Evolutionary conservation across 2,888 invertebrate genomes (phyloP), one percentile per base, ranked within the genome.

Genomic region (Notodonta dromedarius): DNA sequence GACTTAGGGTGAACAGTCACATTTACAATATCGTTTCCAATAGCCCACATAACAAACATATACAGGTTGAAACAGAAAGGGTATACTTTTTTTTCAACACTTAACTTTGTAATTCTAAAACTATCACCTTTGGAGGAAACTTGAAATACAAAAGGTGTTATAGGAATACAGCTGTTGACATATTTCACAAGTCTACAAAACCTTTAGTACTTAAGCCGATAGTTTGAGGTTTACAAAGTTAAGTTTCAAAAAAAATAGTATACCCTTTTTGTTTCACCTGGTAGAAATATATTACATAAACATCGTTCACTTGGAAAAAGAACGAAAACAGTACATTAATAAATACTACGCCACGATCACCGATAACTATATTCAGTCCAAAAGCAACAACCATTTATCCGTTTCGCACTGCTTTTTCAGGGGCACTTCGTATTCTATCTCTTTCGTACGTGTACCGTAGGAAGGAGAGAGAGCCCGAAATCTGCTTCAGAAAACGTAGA

Each of bases 261-360:
- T n/a, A n/a, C n/a, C n/a, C n/a, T n/a, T n/a, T n/a, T n/a, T n/a
- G n/a, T n/a, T n/a, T n/a, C n/a, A n/a, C n/a, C n/a, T n/a, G n/a
- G n/a, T n/a, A n/a, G 13, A 46, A 46, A 46, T 46, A 46, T n/a
- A n/a, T 46, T 46, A n/a, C n/a, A 46, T 46, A 46, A 42, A 42
- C 11, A 11, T 42, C 42, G 12, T 42, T 2, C 4, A 12, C 9
- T 42, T 12, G 42, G 11, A 42, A 42, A 9, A 11, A 42, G 9
- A 46, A 46, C 46, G 46, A n/a, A 5, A n/a, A n/a, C 13, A 46
- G 4, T 11, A 0, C 5, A n/a, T 6, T 11, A 5, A 13, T 46
- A 11, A 4, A n/a, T 46, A 46, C 46, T 6, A 13, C 9, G 13
- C 46, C 5, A 46, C 11, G 5, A 46, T 42, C 42, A 42, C 42